Conservation (phyloP, 2,797 vertebrate genomes). For the Eulemur albifrons region DNA sequence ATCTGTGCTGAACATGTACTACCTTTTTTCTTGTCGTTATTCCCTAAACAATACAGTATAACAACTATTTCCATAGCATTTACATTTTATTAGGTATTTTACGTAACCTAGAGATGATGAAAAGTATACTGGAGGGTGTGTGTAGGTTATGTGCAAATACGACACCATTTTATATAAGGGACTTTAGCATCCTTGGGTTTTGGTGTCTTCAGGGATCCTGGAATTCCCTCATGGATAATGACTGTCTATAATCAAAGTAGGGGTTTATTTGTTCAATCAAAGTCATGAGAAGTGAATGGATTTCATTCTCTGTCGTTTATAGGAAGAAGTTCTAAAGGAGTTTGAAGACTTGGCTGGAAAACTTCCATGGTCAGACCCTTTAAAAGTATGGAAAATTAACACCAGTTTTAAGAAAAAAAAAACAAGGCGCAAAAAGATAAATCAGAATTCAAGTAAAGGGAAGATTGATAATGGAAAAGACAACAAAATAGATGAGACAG, state of each 20-base stretch:
- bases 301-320: constrained; percentile 66
- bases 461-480: constrained; percentile 60
- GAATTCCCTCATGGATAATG: background rate
- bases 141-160: background rate
- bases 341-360: constrained; percentile 90
- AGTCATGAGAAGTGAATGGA: constrained; percentile 38
- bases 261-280: constrained; percentile 37
- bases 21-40: background rate
- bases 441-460: constrained; percentile 73
- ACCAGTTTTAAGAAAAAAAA: constrained; percentile 93
- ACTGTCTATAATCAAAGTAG: background rate
- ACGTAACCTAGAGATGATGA: background rate
- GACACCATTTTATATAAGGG: background rate
- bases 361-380: constrained; percentile 90
- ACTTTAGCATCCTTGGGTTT: background rate
- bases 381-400: constrained; percentile 95
- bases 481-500: constrained; percentile 53
- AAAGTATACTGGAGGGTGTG: background rate
- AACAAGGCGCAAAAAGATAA: constrained; percentile 85
- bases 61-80: background rate
- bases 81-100: background rate
- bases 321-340: constrained; percentile 95
- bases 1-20: background rate
- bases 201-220: background rate
- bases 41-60: background rate